phyloP scores from a whole-genome alignment of 2,113 vertebrate genomes.

The Siniperca knerii region DNA sequence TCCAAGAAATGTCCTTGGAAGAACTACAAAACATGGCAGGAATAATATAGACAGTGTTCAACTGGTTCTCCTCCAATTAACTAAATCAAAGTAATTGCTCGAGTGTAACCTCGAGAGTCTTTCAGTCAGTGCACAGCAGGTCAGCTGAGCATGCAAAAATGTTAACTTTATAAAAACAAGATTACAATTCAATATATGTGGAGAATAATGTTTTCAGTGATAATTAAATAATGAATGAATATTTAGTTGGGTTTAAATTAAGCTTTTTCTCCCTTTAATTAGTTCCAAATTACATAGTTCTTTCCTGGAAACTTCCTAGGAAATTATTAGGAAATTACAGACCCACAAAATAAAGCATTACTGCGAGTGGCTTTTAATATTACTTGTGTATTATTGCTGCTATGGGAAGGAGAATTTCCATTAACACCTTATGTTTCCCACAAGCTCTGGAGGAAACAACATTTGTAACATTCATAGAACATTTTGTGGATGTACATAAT shows the following conservation, averaged over 20 bases:
- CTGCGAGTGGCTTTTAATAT: neutral
- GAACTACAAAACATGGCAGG: neutral
- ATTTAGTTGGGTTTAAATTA: neutral
- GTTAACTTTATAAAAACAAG: neutral
- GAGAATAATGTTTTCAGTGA: neutral
- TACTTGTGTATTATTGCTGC: neutral
- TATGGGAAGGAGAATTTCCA: neutral
- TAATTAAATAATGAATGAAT: neutral
- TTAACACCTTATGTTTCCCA: neutral
- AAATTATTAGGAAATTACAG: neutral
- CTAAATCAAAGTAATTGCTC: neutral
- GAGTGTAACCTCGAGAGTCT: neutral
- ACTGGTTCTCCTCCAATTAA: neutral
- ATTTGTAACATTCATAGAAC: neutral
- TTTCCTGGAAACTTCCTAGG: neutral
- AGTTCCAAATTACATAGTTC: neutral
- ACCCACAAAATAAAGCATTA: neutral
- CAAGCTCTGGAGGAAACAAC: neutral
- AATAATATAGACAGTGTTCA: neutral
- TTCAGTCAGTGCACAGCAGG: neutral
- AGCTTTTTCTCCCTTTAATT: neutral
- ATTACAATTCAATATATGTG: neutral
- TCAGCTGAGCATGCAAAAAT: neutral
- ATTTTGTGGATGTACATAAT: neutral
- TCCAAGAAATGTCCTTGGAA: neutral